phyloP scores from a whole-genome alignment of 2,797 vertebrate species.

The Poeciliopsis turneri region DNA sequence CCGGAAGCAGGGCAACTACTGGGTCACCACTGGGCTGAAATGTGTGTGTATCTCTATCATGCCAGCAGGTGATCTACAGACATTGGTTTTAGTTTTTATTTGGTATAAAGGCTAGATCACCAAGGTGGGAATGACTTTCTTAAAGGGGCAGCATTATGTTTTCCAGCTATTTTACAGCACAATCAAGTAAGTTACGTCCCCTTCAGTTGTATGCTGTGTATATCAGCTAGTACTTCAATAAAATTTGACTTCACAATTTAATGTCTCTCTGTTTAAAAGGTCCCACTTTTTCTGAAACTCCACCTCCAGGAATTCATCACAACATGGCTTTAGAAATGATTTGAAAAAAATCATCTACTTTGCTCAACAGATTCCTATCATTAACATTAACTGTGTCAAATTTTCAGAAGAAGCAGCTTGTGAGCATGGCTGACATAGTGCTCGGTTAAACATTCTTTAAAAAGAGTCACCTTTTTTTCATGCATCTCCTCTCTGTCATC shows the following conservation, averaged over 20 bases:
- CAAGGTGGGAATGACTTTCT: background rate
- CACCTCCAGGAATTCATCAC: too few species aligned
- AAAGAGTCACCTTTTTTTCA: background rate
- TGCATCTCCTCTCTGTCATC: background rate
- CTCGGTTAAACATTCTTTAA: background rate
- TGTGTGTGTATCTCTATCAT: constrained; percentile 23
- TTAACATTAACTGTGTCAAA: background rate
- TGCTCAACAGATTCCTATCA: background rate
- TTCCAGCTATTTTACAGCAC: too few species aligned
- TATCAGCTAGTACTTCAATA: too few species aligned
- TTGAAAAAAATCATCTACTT: background rate
- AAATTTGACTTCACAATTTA: too few species aligned
- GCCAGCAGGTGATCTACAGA: constrained; percentile 24
- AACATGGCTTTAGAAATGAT: background rate
- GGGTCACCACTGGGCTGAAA: constrained; percentile 16
- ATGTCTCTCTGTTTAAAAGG: too few species aligned
- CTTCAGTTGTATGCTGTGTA: too few species aligned
- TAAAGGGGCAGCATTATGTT: too few species aligned
- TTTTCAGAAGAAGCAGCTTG: background rate
- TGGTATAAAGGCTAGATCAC: background rate
- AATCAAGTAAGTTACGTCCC: too few species aligned
- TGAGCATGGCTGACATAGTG: background rate
- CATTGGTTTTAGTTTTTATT: constrained; percentile 10
- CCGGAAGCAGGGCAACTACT: constrained; percentile 48
- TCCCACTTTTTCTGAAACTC: too few species aligned